These are phyloP conservation scores for Anniella stebbinsi DNA, from an alignment of 2,797 vertebrate species.

Conservation along the genomic window DNA sequence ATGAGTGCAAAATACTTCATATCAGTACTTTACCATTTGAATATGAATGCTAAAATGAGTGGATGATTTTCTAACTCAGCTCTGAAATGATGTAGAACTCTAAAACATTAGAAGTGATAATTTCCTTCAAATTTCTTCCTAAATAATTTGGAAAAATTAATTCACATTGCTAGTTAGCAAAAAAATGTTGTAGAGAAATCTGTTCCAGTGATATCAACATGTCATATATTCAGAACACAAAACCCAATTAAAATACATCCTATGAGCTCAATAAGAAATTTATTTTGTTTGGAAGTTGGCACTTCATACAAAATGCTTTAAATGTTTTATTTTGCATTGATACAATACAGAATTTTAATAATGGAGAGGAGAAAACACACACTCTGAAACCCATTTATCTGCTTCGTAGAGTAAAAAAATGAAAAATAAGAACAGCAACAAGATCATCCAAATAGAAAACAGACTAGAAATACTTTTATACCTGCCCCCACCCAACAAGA, in stretches of 20 bases:
- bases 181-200: background rate
- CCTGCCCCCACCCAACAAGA: too few relatives aligned
- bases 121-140: conserved; percentile 5
- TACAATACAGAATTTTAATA: conserved; percentile 16
- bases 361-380: background rate
- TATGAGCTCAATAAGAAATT: background rate
- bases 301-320: background rate
- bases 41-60: background rate
- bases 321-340: conserved; percentile 13
- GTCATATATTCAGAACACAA: background rate
- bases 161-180: background rate
- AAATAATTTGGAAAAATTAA: background rate
- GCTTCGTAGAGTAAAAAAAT: background rate
- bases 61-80: background rate
- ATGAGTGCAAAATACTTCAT: background rate
- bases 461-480: background rate
- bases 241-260: background rate
- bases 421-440: background rate
- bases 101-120: background rate
- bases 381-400: background rate
- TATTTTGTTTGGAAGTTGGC: background rate
- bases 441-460: background rate
- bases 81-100: background rate
- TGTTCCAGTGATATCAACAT: background rate
- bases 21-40: background rate